Evolutionary conservation across 53 echinoderm and acorn worm species (phyloP).

Genomic region (Henricia sp.): DNA sequence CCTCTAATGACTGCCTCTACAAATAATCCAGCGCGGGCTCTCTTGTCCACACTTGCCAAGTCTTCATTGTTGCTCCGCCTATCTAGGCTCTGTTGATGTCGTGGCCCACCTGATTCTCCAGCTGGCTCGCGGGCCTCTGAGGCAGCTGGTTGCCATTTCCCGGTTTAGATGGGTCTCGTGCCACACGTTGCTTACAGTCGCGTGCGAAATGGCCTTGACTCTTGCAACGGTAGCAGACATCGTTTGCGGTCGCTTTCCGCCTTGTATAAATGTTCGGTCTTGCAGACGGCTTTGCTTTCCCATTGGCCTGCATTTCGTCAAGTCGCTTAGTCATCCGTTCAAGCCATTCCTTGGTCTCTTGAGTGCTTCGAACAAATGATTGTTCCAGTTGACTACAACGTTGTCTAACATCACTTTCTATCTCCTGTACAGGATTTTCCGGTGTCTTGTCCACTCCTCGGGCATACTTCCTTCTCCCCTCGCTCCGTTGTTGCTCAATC

Average conservation of each 20-base stretch:
- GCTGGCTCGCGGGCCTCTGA: conserved; percentile 37
- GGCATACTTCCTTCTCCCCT: too few relatives aligned
- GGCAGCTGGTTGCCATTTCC: conserved; percentile 47
- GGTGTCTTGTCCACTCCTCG: too few relatives aligned
- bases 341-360: background rate
- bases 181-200: background rate
- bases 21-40: conserved; percentile 2
- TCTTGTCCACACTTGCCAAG: background rate
- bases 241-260: background rate
- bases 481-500: too few relatives aligned
- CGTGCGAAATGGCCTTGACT: conserved; percentile 1
- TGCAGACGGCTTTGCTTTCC: too few relatives aligned
- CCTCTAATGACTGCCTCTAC: conserved; percentile 29
- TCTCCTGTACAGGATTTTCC: too few relatives aligned
- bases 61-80: background rate
- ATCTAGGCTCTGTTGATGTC: background rate
- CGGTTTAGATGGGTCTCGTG: background rate
- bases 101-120: conserved; percentile 26
- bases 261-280: background rate
- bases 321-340: background rate
- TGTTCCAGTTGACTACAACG: too few relatives aligned
- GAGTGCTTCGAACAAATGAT: too few relatives aligned
- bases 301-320: background rate
- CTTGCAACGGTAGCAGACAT: too few relatives aligned
- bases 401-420: too few relatives aligned